phyloP scores from a whole-genome alignment of 2,797 vertebrate species.

The Microchirus variegatus region DNA sequence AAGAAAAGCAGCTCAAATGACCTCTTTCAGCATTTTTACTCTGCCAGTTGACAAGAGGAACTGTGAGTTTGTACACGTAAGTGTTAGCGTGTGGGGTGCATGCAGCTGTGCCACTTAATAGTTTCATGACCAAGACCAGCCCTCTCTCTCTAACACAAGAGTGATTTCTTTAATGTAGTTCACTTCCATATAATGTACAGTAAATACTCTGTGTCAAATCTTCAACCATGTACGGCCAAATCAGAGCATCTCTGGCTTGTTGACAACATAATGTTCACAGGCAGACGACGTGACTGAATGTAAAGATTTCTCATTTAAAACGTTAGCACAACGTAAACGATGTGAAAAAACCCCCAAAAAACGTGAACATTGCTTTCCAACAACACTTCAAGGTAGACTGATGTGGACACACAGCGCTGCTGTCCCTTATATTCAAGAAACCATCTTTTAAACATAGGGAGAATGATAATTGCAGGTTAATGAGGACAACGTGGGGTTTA shows the following conservation, averaged over 20 bases:
- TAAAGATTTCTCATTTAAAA: slow-evolving; percentile 48
- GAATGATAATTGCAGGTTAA: slow-evolving; percentile 30
- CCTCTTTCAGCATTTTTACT: slow-evolving; percentile 57
- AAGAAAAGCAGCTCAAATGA: slow-evolving; percentile 66
- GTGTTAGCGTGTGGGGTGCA: background rate
- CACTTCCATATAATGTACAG: slow-evolving; percentile 33
- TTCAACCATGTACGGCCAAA: slow-evolving; percentile 44
- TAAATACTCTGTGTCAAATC: slow-evolving; percentile 32
- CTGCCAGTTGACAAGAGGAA: slow-evolving; percentile 36
- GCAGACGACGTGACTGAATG: slow-evolving; percentile 1
- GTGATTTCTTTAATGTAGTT: slow-evolving; percentile 54
- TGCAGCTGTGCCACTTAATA: slow-evolving; percentile 27
- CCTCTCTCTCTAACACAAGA: slow-evolving; percentile 28
- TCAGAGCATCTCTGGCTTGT: slow-evolving; percentile 46
- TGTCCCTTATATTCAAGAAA: slow-evolving; percentile 36
- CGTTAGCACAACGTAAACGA: slow-evolving; percentile 32
- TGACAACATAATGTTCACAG: slow-evolving; percentile 33
- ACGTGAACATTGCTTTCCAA: background rate
- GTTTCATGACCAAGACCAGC: slow-evolving; percentile 42
- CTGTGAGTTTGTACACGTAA: slow-evolving; percentile 2
- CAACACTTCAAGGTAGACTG: slow-evolving; percentile 20
- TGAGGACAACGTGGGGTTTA: slow-evolving; percentile 29
- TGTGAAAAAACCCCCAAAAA: background rate
- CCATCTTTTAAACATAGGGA: slow-evolving; percentile 17
- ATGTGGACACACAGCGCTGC: slow-evolving; percentile 4